Percentiles rank a stretch among this genome's conserved stretches.
Evolutionary conservation across 1,140 invertebrate genomes (phyloP).

Genomic region (Drosophila parvula): DNA sequence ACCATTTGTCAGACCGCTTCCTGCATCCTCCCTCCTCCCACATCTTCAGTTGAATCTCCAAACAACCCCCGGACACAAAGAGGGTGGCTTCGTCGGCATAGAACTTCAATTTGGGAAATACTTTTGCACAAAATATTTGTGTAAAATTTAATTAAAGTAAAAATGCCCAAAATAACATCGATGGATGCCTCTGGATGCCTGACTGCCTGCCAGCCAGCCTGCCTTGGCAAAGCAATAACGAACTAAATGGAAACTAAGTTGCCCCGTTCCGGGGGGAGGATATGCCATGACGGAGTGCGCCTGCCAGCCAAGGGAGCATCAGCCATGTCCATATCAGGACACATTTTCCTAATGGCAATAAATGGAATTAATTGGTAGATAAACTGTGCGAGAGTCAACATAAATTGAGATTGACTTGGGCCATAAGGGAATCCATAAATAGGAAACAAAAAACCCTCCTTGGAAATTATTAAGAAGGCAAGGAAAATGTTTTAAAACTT

Average conservation of each 20-base stretch:
- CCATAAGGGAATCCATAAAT: too few species aligned
- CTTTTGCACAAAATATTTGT: slow-evolving; percentile 72
- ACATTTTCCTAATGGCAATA: slow-evolving; percentile 15
- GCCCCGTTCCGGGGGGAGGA: background rate
- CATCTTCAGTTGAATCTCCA: background rate
- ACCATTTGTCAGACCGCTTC: slow-evolving; percentile 38
- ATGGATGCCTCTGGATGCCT: slow-evolving; percentile 16
- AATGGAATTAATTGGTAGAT: slow-evolving; percentile 9
- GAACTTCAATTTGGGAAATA: slow-evolving; percentile 69
- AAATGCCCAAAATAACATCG: slow-evolving; percentile 66
- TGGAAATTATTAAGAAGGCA: too few species aligned
- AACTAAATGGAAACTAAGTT: slow-evolving; percentile 44
- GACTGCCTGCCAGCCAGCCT: slow-evolving; percentile 10
- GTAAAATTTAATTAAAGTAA: slow-evolving; percentile 77
- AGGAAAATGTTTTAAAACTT: too few species aligned
- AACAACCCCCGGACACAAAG: slow-evolving; percentile 11
- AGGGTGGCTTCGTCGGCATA: slow-evolving; percentile 23
- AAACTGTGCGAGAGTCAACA: background rate
- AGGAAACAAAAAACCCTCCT: too few species aligned
- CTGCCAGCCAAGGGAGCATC: background rate
- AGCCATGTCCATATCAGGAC: slow-evolving; percentile 4
- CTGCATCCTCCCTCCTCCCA: background rate
- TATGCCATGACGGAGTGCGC: background rate
- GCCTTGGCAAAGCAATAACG: slow-evolving; percentile 29
- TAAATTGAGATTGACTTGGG: background rate